These are phyloP conservation scores for Sander vitreus DNA, from an alignment of 2,113 vertebrate species.

Conservation along the genomic window DNA sequence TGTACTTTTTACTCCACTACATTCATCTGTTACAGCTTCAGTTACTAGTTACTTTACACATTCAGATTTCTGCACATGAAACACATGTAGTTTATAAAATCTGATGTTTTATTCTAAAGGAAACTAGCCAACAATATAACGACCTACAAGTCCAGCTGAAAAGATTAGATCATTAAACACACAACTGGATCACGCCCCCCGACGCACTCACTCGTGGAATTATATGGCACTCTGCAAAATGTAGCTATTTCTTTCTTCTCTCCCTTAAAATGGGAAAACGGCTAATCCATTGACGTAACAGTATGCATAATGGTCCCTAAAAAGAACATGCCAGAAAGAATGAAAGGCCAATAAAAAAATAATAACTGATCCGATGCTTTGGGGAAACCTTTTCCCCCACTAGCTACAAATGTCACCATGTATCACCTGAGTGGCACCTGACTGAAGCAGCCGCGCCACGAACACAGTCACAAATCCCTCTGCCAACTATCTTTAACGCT, in stretches of 20 bases:
- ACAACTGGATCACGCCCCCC: too few species aligned
- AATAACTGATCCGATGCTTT: neutral
- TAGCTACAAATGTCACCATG: slow-evolving; percentile 15
- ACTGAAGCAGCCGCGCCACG: slow-evolving; percentile 16
- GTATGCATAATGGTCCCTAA: neutral
- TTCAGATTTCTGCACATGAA: too few species aligned
- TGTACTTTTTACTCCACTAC: too few species aligned
- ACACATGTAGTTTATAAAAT: too few species aligned
- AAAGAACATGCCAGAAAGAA: neutral
- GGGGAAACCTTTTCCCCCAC: neutral
- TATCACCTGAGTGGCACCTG: slow-evolving; percentile 61
- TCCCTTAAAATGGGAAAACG: neutral
- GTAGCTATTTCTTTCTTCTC: too few species aligned
- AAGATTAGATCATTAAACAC: too few species aligned
- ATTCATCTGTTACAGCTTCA: too few species aligned
- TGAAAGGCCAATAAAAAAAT: neutral
- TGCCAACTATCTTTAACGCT: slow-evolving; percentile 36
- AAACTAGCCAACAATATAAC: too few species aligned
- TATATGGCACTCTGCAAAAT: neutral
- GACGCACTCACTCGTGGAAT: neutral
- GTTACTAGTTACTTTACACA: too few species aligned
- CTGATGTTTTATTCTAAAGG: too few species aligned
- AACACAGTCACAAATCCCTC: neutral
- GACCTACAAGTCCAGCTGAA: too few species aligned
- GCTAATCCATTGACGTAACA: too few species aligned